Evolutionary conservation across 2,797 vertebrate species (phyloP).

Genomic region (Enteromius treurensis): DNA sequence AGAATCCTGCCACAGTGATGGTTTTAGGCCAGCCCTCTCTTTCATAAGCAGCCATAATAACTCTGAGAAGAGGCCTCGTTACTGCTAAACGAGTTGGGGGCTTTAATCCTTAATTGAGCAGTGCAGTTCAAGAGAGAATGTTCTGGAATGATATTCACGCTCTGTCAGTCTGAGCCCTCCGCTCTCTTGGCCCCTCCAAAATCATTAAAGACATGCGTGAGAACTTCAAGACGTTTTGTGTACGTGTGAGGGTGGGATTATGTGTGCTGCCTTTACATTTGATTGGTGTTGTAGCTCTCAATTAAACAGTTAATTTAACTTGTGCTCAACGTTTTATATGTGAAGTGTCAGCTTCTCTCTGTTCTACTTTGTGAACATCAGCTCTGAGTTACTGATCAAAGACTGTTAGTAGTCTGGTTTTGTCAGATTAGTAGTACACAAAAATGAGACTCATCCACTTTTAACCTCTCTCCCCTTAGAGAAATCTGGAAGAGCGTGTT

Average conservation of each 20-base stretch:
- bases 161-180: constrained; percentile 68
- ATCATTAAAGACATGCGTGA: constrained; percentile 64
- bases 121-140: constrained; percentile 65
- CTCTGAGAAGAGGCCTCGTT: constrained; percentile 58
- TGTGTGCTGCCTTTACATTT: constrained; percentile 29
- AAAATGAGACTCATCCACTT: not conserved
- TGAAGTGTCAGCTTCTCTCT: constrained; percentile 4
- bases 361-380: constrained; percentile 1
- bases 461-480: constrained; percentile 1
- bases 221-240: constrained; percentile 49
- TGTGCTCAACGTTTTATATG: not conserved
- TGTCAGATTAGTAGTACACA: not conserved
- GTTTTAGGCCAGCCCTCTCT: constrained; percentile 44
- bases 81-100: constrained; percentile 46
- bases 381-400: constrained; percentile 2
- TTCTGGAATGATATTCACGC: constrained; percentile 66
- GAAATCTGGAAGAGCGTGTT: constrained; percentile 19
- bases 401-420: not conserved
- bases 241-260: constrained; percentile 5
- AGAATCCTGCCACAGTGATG: constrained; percentile 55
- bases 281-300: constrained; percentile 25
- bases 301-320: constrained; percentile 28
- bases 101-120: constrained; percentile 68
- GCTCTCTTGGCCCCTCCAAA: constrained; percentile 59
- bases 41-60: constrained; percentile 59